These are phyloP conservation scores for Trichacis sp. DNA, from an alignment of 2,888 invertebrate genomes.

Conservation along the genomic window DNA sequence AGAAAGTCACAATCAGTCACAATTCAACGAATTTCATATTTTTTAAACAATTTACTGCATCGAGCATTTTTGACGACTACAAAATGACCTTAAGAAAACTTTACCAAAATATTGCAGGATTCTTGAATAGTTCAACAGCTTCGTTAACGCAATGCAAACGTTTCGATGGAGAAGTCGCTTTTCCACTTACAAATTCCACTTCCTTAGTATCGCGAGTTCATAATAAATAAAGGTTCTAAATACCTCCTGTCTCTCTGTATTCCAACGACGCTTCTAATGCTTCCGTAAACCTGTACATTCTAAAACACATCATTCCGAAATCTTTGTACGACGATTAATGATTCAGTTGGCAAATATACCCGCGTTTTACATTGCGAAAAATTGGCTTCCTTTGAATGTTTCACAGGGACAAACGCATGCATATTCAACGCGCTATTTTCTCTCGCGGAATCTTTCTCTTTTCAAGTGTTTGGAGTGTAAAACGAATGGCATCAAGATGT, in stretches of 20 bases:
- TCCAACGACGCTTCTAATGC: not conserved
- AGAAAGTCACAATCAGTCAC: no score
- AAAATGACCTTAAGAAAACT: no score
- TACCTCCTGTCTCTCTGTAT: conserved; percentile 2
- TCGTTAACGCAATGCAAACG: not conserved
- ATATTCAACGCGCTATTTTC: conserved; percentile 1
- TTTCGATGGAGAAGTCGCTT: not conserved
- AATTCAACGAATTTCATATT: no score
- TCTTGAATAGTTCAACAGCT: not conserved
- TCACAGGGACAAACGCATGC: not conserved
- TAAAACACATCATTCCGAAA: conserved; percentile 3
- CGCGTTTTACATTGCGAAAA: not conserved
- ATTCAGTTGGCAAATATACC: not conserved
- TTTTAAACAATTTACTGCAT: not conserved
- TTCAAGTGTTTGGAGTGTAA: conserved; percentile 22
- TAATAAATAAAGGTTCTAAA: not conserved
- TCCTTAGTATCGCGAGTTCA: not conserved
- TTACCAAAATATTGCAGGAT: no score
- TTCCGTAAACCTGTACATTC: not conserved
- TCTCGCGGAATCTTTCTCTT: conserved; percentile 7
- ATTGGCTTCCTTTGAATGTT: not conserved
- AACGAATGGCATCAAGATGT: conserved; percentile 13
- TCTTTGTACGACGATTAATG: not conserved
- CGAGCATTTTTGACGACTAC: no score
- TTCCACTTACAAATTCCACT: not conserved